Percentiles rank a stretch among this genome's conserved stretches.
These are phyloP conservation scores for Heliornis fulica DNA, from an alignment of 2,113 vertebrate species.

Conservation along the genomic window DNA sequence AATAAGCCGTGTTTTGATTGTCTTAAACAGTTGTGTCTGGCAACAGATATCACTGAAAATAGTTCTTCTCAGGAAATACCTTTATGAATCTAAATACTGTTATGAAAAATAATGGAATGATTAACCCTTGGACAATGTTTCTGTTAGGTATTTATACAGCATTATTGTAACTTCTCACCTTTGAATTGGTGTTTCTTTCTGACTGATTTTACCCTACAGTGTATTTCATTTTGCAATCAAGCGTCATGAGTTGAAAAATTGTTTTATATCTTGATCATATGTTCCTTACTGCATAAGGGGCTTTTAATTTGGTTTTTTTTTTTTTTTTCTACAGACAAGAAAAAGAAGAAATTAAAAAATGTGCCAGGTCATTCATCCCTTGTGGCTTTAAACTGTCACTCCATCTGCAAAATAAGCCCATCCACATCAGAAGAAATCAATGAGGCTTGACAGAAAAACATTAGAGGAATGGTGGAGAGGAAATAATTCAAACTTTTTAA, in stretches of 20 bases:
- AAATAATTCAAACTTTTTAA: background rate
- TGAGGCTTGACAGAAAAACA: background rate
- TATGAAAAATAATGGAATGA: background rate
- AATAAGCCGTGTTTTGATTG: background rate
- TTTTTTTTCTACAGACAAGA: background rate
- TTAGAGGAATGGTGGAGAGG: background rate
- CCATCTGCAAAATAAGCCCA: background rate
- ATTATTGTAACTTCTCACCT: background rate
- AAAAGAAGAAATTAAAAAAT: background rate
- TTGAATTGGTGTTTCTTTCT: background rate
- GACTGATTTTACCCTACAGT: background rate
- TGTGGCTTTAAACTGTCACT: background rate
- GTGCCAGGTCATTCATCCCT: background rate
- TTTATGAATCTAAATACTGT: background rate
- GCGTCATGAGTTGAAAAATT: background rate
- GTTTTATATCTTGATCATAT: background rate
- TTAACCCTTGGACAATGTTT: background rate
- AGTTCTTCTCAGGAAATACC: background rate
- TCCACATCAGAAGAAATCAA: background rate
- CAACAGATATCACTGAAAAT: background rate
- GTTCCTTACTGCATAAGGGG: background rate
- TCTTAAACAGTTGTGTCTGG: background rate
- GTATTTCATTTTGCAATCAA: background rate
- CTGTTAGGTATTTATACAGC: background rate
- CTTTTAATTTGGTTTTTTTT: too few relatives aligned